phyloP scores from a whole-genome alignment of 2,797 vertebrate species.

The Leuciscus waleckii region DNA sequence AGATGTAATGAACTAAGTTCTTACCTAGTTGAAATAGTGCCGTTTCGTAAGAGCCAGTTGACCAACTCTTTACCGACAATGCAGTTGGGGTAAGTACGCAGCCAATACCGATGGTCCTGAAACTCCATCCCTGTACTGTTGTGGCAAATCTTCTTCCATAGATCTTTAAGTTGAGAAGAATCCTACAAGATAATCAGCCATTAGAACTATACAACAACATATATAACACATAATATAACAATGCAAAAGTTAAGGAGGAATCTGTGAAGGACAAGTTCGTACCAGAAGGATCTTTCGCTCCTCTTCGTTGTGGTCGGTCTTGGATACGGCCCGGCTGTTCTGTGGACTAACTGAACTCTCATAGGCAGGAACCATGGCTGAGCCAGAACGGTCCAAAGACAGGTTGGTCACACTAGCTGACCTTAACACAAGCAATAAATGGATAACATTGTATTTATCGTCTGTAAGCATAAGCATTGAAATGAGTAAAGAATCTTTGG shows the following conservation, averaged over 20 bases:
- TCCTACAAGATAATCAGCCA: conserved; percentile 77
- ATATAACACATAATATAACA: not conserved
- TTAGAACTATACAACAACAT: not conserved
- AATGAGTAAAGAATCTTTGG: not conserved
- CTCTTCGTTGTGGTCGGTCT: conserved; percentile 91
- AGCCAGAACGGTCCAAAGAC: conserved; percentile 90
- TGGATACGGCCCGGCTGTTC: conserved; percentile 83
- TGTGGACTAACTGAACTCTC: conserved; percentile 94
- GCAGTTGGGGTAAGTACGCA: conserved; percentile 97
- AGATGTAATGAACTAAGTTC: not conserved
- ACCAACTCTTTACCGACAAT: conserved; percentile 98
- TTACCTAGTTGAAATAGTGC: conserved; percentile 94
- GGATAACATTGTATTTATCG: not conserved
- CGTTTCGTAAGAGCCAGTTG: conserved; percentile 96
- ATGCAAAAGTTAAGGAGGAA: no score
- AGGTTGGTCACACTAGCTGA: conserved; percentile 95
- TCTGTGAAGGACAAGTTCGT: conserved; percentile 18
- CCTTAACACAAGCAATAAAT: conserved; percentile 68
- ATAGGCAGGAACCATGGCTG: conserved; percentile 91
- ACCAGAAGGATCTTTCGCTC: conserved; percentile 98
- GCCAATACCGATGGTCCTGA: conserved; percentile 98
- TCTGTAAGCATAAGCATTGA: not conserved
- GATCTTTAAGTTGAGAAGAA: conserved; percentile 94
- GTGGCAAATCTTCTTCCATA: conserved; percentile 99
- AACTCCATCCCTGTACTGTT: conserved; percentile 98